A percentile compares a stretch with the other conserved stretches of the same genome.
Conservation (phyloP, 2,113 vertebrate species). For the Pleuronectes platessa region DNA sequence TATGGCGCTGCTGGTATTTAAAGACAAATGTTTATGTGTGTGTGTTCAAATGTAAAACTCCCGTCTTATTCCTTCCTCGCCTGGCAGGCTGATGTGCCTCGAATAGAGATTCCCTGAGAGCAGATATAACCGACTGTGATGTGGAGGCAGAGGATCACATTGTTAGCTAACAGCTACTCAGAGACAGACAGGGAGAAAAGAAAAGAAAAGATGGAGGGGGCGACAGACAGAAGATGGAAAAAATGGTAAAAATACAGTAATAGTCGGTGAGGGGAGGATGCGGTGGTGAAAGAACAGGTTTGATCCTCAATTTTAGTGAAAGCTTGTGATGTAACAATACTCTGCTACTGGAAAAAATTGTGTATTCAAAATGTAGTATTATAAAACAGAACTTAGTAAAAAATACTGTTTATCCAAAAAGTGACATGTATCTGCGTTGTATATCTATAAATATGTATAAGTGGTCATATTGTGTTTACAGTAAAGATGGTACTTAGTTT, state of each 20-base stretch:
- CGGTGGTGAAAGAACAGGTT: not conserved
- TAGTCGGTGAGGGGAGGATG: constrained; percentile 7
- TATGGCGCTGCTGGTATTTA: not conserved
- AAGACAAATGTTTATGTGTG: constrained; percentile 14
- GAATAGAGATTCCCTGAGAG: constrained; percentile 49
- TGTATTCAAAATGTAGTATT: not conserved
- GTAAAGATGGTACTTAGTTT: too few relatives aligned
- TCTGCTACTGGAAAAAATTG: not conserved
- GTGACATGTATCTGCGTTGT: too few relatives aligned
- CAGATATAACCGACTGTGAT: constrained; percentile 22
- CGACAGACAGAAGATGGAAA: constrained; percentile 16
- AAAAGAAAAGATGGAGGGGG: constrained; percentile 15
- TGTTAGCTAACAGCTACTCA: constrained; percentile 49
- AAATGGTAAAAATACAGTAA: constrained; percentile 23
- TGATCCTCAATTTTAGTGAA: constrained; percentile 5
- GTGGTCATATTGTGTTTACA: too few relatives aligned
- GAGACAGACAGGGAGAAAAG: constrained; percentile 20
- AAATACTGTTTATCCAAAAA: not conserved
- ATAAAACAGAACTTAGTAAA: not conserved
- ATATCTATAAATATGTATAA: too few relatives aligned
- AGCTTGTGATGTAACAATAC: not conserved
- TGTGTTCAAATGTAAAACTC: constrained; percentile 19
- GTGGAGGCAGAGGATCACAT: constrained; percentile 56
- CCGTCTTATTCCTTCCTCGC: not conserved
- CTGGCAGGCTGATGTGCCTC: constrained; percentile 36